These are phyloP conservation scores for Huso huso DNA, from an alignment of 2,797 vertebrate species.

Conservation along the genomic window DNA sequence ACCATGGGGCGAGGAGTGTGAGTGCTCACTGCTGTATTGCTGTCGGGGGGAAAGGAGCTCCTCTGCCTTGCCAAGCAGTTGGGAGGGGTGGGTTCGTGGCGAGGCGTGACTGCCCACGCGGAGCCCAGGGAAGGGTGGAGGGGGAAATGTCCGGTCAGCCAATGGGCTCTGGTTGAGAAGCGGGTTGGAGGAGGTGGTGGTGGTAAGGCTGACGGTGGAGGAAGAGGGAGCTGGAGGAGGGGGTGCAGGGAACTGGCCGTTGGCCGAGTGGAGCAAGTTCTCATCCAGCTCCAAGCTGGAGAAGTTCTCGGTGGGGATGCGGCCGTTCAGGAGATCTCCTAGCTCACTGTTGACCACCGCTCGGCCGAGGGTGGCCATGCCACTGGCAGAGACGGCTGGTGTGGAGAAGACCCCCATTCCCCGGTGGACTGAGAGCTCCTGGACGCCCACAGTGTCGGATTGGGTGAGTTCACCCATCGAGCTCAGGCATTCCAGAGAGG, in stretches of 20 bases:
- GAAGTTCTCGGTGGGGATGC: conserved; percentile 85
- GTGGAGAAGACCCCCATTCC: conserved; percentile 81
- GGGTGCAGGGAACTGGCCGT: conserved; percentile 77
- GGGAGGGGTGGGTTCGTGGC: conserved; percentile 72
- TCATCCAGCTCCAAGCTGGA: conserved; percentile 91
- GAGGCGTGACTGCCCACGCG: conserved; percentile 69
- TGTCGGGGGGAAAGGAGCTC: conserved; percentile 70
- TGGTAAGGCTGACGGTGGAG: conserved; percentile 39
- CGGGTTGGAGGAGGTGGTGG: conserved; percentile 36
- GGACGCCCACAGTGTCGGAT: conserved; percentile 73
- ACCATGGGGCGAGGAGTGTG: conserved; percentile 80
- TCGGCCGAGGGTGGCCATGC: conserved; percentile 69
- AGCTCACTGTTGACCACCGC: conserved; percentile 61
- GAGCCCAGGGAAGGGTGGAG: conserved; percentile 69
- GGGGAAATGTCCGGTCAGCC: conserved; percentile 81
- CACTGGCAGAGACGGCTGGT: conserved; percentile 67
- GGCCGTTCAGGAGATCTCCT: conserved; percentile 86
- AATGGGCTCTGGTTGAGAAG: conserved; percentile 77
- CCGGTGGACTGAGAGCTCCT: conserved; percentile 73
- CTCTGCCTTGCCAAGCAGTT: conserved; percentile 83
- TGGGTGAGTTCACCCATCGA: conserved; percentile 87
- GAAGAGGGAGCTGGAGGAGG: conserved; percentile 27
- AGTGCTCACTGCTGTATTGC: conserved; percentile 75
- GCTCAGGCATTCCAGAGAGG: conserved; percentile 91
- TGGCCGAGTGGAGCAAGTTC: conserved; percentile 82